phyloP scores from a whole-genome alignment of 23 tunicate species.

The Corella eumyota region DNA sequence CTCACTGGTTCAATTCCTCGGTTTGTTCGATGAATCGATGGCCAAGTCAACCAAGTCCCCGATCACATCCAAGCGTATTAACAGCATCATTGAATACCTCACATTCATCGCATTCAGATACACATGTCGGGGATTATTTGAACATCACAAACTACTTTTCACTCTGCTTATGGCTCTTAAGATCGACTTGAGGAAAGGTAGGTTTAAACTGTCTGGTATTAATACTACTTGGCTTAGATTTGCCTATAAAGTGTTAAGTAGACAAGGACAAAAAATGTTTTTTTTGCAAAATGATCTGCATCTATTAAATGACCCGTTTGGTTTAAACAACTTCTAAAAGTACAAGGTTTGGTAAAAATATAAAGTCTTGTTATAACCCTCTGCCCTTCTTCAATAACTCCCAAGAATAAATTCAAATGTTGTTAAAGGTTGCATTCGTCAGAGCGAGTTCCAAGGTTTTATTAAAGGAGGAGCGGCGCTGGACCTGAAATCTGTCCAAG shows the following conservation, averaged over 20 bases:
- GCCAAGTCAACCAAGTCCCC: conserved; percentile 84
- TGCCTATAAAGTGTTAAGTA: neutral
- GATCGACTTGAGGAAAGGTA: conserved; percentile 81
- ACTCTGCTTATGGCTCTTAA: conserved; percentile 85
- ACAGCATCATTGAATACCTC: conserved; percentile 86
- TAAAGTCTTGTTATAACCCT: too few relatives aligned
- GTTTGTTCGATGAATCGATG: conserved; percentile 93
- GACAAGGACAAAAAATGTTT: too few relatives aligned
- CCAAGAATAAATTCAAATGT: too few relatives aligned
- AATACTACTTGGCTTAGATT: too few relatives aligned
- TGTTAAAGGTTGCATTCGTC: conserved; percentile 48
- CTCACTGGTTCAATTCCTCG: conserved; percentile 80
- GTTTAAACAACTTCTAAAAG: too few relatives aligned
- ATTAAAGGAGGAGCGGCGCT: conserved; percentile 99
- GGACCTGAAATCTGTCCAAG: conserved; percentile 75
- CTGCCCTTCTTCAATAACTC: too few relatives aligned
- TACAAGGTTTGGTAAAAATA: too few relatives aligned
- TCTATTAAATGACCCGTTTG: too few relatives aligned
- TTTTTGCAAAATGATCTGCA: too few relatives aligned
- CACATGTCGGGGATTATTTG: conserved; percentile 90
- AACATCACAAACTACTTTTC: conserved; percentile 86
- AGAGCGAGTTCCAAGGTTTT: conserved; percentile 85
- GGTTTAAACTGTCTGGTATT: too few relatives aligned
- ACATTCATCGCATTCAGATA: conserved; percentile 77
- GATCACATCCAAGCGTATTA: conserved; percentile 64